phyloP scores from a whole-genome alignment of 2,797 vertebrate genomes.

The Pseudomugil gertrudae region DNA sequence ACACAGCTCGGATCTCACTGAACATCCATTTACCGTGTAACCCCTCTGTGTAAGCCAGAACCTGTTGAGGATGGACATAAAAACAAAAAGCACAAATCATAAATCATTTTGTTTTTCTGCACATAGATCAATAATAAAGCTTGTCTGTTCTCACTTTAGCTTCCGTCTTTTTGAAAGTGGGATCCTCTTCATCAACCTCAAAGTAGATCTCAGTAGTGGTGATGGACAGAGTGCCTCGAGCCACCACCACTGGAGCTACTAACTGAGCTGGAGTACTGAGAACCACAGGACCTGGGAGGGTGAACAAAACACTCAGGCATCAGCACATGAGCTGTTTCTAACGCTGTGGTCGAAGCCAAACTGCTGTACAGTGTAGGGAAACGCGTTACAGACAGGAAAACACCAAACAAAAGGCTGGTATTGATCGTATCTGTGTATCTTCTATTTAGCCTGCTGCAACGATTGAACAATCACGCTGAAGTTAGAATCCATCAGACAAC shows the following conservation, averaged over 20 bases:
- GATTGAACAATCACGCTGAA: conserved; percentile 3
- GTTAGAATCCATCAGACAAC: conserved; percentile 12
- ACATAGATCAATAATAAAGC: background rate
- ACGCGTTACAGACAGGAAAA: conserved; percentile 18
- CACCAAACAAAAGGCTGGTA: conserved; percentile 12
- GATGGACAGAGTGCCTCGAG: conserved; percentile 96
- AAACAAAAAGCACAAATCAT: background rate
- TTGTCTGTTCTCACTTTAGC: conserved; percentile 85
- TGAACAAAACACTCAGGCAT: background rate
- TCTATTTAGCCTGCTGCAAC: conserved; percentile 5
- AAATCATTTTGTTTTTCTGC: background rate
- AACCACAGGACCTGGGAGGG: conserved; percentile 90
- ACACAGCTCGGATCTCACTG: conserved; percentile 98
- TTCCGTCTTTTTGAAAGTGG: conserved; percentile 91
- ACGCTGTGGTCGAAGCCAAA: background rate
- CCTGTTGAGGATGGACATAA: conserved; percentile 74
- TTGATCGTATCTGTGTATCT: conserved; percentile 21
- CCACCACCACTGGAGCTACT: conserved; percentile 94
- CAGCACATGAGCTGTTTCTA: background rate
- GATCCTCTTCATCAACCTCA: conserved; percentile 96
- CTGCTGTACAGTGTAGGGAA: background rate
- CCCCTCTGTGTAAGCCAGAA: conserved; percentile 95
- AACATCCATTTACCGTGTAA: conserved; percentile 99
- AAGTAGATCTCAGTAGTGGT: conserved; percentile 99
- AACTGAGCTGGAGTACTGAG: conserved; percentile 97